Percentiles rank a stretch among this genome's conserved stretches.
phyloP scores from a whole-genome alignment of 2,888 invertebrate genomes.

The Celastrina argiolus region DNA sequence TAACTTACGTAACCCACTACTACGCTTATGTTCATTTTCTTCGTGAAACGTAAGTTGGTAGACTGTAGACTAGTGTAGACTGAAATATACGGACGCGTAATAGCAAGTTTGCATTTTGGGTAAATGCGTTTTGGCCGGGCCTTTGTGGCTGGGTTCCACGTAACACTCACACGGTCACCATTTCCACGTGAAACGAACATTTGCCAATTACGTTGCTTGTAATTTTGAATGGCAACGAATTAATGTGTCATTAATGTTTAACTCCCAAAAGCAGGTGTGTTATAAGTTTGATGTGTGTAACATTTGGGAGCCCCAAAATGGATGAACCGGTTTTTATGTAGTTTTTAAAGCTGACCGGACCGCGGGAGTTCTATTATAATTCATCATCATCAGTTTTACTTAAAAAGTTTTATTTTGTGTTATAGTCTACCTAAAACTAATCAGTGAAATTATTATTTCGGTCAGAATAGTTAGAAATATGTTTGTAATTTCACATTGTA shows the following conservation, averaged over 20 bases:
- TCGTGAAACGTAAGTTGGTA: neutral
- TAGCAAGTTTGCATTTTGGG: neutral
- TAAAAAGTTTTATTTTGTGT: too few species aligned
- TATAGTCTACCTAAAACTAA: too few species aligned
- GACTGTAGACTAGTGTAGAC: neutral
- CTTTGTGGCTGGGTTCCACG: slow-evolving; percentile 14
- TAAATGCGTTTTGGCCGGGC: slow-evolving; percentile 17
- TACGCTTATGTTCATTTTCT: neutral
- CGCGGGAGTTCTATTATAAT: too few species aligned
- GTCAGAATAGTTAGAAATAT: too few species aligned
- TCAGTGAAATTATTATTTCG: too few species aligned
- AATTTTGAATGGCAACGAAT: neutral
- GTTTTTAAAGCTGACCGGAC: too few species aligned
- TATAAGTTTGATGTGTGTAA: too few species aligned
- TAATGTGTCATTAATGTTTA: neutral
- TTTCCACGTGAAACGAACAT: neutral
- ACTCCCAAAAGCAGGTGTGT: too few species aligned
- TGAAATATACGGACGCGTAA: neutral
- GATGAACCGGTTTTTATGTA: too few species aligned
- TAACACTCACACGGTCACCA: neutral
- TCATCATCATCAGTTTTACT: too few species aligned
- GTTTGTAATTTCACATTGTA: too few species aligned
- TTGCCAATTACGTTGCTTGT: neutral
- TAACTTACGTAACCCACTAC: neutral
- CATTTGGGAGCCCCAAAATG: too few species aligned